Conservation (phyloP, 2,888 invertebrate genomes). For the Drosophila glabriapex region DNA sequence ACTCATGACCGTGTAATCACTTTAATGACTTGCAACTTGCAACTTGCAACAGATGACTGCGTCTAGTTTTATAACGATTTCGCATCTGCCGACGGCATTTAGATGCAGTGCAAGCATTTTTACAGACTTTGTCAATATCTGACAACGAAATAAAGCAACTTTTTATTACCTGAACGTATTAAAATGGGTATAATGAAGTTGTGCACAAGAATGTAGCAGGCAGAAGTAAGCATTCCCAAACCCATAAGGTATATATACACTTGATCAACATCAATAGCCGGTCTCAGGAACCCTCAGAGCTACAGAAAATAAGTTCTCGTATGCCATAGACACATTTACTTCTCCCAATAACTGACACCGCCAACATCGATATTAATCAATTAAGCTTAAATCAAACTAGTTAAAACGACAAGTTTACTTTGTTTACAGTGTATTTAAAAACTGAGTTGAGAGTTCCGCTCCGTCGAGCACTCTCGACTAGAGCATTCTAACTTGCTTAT, state of each 20-base stretch:
- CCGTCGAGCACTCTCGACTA: not conserved
- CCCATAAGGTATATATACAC: not conserved
- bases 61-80: not conserved
- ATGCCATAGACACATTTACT: not conserved
- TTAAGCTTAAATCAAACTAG: not conserved
- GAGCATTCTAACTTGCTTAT: not conserved
- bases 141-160: not conserved
- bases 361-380: not conserved
- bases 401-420: not conserved
- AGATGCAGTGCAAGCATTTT: not conserved
- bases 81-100: slow-evolving; percentile 15
- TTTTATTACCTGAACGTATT: not conserved
- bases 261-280: not conserved
- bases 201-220: not conserved
- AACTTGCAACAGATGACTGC: slow-evolving; percentile 3
- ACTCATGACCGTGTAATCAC: slow-evolving; percentile 4
- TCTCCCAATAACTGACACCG: not conserved
- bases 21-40: slow-evolving; percentile 14
- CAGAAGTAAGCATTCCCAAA: not conserved
- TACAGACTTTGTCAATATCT: not conserved
- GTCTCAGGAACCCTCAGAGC: not conserved
- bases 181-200: not conserved
- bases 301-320: not conserved
- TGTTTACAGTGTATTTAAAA: not conserved
- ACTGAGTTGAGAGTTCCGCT: not conserved